Base-by-base conservation (phyloP, 2,888 invertebrate species). In the Diarsia mendica region DNA sequence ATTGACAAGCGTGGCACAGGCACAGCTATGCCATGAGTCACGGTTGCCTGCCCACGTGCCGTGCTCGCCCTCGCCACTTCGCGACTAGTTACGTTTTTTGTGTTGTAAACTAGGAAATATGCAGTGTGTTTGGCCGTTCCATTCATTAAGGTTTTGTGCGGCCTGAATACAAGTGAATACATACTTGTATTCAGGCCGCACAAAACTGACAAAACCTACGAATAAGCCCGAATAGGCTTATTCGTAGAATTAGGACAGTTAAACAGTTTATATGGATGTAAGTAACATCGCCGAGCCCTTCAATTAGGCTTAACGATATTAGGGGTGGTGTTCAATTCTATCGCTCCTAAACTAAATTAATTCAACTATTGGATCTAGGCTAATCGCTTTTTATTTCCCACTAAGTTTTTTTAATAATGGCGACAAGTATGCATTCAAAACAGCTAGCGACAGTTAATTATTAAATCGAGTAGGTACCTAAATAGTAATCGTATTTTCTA, bases 41-140 rank as follows among this genome's bases (percentile, higher is more conserved):
- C 88, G 86, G 82, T 87, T 86, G 86, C 88, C 91, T 89, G 83
- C 91, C 91, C 91, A 92, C 91, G 89, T 91, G 89, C 88, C 73
- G 78, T 75, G 84, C 78, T 84, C 87, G 90, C 88, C 89, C 88
- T 89, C 89, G 86, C 76, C 48, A 72, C 39, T 72, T 82, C 65
- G 68, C 83, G 63, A 83, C 79, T 80, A 61, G 70, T 61, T 82
- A 85, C 86, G 83, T 87, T 85, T 87, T 86, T 84, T 85, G 82
- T 79, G 76, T 80, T 80, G 78, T 85, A 85, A 88, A 85, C 82
- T 84, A 83, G 84, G 82, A 85, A 83, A 80, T 78, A 73, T 76
- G 69, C 67, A 80, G 66, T 77, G 53, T 72, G 73, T 71, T 80
- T 20, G 67, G 39, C 60, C 66, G 55, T 73, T 80, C 71, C 70